Base-by-base conservation (phyloP, 2,888 invertebrate genomes). In the Mesodorylaimus sp. region DNA sequence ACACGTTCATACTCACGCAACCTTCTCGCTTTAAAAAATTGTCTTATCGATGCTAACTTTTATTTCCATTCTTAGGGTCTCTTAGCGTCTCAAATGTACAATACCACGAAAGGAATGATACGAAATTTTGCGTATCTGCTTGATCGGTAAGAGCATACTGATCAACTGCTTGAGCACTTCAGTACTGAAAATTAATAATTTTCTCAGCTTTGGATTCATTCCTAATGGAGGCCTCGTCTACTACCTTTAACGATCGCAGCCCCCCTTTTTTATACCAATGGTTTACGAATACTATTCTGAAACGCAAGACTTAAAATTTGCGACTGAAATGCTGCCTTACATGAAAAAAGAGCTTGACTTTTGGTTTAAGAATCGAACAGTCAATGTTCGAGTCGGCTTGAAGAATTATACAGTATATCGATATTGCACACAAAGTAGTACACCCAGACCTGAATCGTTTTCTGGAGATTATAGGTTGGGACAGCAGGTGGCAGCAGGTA, bases 381-480 rank as follows among this genome's bases (percentile, higher is more conserved):
- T 45, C 23, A 42, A n/a, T n/a, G n/a, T n/a, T n/a, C n/a, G n/a
- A n/a, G n/a, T n/a, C n/a, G n/a, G n/a, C n/a, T n/a, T n/a, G n/a
- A n/a, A n/a, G n/a, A n/a, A n/a, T n/a, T n/a, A n/a, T n/a, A n/a
- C n/a, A n/a, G n/a, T 37, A 3, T 50, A 32, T 45, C 45, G 36
- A 19, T 50, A 47, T 28, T 23, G 75, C 16, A 82, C 83, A 53
- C 72, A 74, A 45, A 80, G 81, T 0, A 73, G 74, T 25, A 82
- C 82, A 0, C 87, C 88, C 0, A 72, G 89, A 36, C 89, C 91
- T 0, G 91, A 91, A 70, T 87, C 88, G 41, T 91, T 85, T 69
- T 76, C 61, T 55, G 71, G 67, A 56, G 69, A 68, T 50, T 54
- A 59, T n/a, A 38, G 52, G 1, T 50, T 54, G 13, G 58, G 60